phyloP scores from a whole-genome alignment of 2,888 invertebrate species.

The Epistrophella euchroma region DNA sequence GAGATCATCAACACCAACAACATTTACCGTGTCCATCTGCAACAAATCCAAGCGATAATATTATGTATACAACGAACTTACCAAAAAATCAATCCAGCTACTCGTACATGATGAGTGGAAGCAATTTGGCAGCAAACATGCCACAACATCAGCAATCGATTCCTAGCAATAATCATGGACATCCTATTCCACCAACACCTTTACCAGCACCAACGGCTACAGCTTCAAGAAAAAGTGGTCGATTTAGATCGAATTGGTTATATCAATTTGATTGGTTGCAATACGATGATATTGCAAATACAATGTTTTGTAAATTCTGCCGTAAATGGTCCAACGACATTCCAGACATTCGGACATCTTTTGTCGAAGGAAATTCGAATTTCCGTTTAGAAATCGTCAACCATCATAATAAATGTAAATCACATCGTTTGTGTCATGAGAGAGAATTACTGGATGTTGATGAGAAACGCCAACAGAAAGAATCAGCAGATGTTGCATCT shows the following conservation, averaged over 20 bases:
- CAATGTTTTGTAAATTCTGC: conserved; percentile 90
- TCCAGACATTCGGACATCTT: conserved; percentile 90
- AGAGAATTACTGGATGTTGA: conserved; percentile 83
- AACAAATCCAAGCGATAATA: conserved; percentile 65
- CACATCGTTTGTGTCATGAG: conserved; percentile 88
- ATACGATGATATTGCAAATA: conserved; percentile 88
- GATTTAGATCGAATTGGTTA: conserved; percentile 88
- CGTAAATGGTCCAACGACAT: conserved; percentile 89
- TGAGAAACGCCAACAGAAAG: conserved; percentile 54
- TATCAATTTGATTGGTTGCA: conserved; percentile 89
- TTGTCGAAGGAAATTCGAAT: conserved; percentile 91
- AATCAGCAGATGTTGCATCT: conserved; percentile 48
- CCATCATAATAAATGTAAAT: conserved; percentile 92
- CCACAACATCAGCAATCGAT: conserved; percentile 40
- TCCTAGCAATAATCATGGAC: conserved; percentile 44
- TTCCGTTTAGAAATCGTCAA: conserved; percentile 91
- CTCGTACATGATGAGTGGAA: conserved; percentile 77
- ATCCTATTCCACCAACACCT: conserved; percentile 84
- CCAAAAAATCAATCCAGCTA: conserved; percentile 84
- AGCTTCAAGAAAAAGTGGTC: conserved; percentile 86
- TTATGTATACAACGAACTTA: conserved; percentile 76
- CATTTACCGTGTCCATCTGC: conserved; percentile 48
- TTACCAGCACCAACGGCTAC: conserved; percentile 84
- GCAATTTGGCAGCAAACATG: conserved; percentile 29
- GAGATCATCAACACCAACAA: conserved; percentile 57